Evolutionary conservation across 2,797 vertebrate species (phyloP), one percentile per base, ranked within the genome.

Genomic region (Diceros bicornis): DNA sequence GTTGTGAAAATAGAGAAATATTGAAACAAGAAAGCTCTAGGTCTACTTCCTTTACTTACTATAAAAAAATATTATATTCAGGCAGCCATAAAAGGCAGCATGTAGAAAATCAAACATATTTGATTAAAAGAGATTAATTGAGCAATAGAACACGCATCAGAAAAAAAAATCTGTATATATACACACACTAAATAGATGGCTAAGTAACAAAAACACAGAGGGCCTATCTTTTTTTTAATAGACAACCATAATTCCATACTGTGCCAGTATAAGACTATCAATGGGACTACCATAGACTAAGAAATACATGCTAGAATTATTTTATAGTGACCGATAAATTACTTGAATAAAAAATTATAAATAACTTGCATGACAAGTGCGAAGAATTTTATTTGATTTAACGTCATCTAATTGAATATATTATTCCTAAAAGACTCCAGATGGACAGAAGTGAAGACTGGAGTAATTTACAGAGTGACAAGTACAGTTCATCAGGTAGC

Each of bases 291-390:
- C 34, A 37, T 7, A 82, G 59, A 32, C 78, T 64, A 93, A 75
- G 13, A 92, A 85, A 79, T 66, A 91, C 34, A 20, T 23, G 4
- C 57, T 91, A 83, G 41, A 91, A 83, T 83, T 92, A 29, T 75
- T 87, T 91, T 75, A 69, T 21, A 68, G 20, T 95, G 41, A 81
- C 4, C 84, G 74, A 91, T 69, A 87, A 94, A 94, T 93, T 79
- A 78, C 18, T 79, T 83, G 74, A 75, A 52, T 66, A 9, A 94
- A 96, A 94, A 89, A 91, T 69, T 64, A 59, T 41, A 90, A 78
- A 87, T 78, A 72, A 84, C 3, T 71, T 95, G 12, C 29, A 86
- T 55, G 71, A 81, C 29, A 96, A 84, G n/a, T 44, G 64, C 83
- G 16, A 37, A 94, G 13, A 91, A 72, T 62, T 87, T 83, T 57